These are phyloP conservation scores for Ifrita kowaldi DNA, from an alignment of 2,113 vertebrate species.

Conservation along the genomic window DNA sequence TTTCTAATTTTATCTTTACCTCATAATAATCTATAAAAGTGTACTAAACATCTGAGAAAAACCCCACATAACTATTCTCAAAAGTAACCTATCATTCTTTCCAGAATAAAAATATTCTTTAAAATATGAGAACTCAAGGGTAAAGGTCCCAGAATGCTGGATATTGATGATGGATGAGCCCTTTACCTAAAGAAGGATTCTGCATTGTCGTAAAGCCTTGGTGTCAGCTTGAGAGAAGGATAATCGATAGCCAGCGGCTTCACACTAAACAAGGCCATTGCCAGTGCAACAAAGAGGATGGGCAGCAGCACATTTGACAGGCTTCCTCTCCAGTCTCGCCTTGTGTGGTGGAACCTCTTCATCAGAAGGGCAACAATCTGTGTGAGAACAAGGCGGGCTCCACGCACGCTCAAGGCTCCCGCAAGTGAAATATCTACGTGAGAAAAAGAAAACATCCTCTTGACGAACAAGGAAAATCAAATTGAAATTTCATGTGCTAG, in stretches of 20 bases:
- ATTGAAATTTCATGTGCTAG: background rate
- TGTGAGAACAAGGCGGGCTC: background rate
- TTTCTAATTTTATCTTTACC: background rate
- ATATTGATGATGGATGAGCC: background rate
- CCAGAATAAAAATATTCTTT: background rate
- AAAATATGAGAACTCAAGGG: background rate
- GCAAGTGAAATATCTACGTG: background rate
- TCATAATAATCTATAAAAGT: background rate
- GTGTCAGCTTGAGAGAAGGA: conserved; percentile 64
- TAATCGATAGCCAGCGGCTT: conserved; percentile 53
- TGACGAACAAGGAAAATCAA: background rate
- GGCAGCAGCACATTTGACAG: conserved; percentile 54
- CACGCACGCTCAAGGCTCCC: fast-evolving
- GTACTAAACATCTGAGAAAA: background rate
- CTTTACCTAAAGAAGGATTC: conserved; percentile 72
- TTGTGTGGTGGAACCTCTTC: conserved; percentile 35
- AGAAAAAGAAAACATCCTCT: background rate
- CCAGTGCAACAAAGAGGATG: conserved; percentile 70
- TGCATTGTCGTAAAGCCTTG: conserved; percentile 20
- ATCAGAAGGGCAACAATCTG: conserved; percentile 57
- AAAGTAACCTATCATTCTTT: background rate
- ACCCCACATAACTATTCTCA: background rate
- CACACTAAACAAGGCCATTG: conserved; percentile 75
- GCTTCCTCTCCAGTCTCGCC: conserved; percentile 56
- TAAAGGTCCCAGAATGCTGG: background rate